A percentile compares a stretch with the other conserved stretches of the same genome.
phyloP scores from a whole-genome alignment of 2,113 vertebrate species.

The Natator depressus region DNA sequence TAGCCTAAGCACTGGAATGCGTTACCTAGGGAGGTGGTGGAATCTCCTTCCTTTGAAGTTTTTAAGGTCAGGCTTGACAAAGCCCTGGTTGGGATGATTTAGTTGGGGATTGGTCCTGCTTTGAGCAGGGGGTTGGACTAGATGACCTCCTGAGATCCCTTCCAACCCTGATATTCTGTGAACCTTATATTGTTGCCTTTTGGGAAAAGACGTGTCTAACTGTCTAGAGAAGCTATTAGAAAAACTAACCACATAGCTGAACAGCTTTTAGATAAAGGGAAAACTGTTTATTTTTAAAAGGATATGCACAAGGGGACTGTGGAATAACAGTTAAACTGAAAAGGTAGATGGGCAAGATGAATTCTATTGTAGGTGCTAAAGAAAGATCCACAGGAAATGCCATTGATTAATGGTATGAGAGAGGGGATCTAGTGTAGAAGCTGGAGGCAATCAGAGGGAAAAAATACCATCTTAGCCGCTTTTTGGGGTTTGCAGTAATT shows the following conservation, averaged over 20 bases:
- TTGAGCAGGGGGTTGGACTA: too few relatives aligned
- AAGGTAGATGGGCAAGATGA: background rate
- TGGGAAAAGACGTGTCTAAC: background rate
- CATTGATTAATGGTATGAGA: background rate
- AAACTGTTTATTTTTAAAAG: constrained; percentile 25
- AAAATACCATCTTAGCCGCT: background rate
- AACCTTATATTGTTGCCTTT: background rate
- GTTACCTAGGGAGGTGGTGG: too few relatives aligned
- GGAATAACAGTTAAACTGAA: background rate
- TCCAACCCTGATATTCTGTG: too few relatives aligned
- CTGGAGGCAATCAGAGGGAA: too few relatives aligned
- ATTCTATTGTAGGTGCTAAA: background rate
- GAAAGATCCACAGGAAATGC: background rate
- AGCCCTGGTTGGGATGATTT: too few relatives aligned
- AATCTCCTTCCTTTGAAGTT: too few relatives aligned
- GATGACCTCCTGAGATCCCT: too few relatives aligned
- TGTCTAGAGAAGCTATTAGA: background rate
- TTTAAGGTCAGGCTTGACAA: too few relatives aligned
- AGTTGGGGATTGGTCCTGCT: too few relatives aligned
- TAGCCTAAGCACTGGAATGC: background rate
- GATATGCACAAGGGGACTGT: background rate
- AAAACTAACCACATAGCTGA: constrained; percentile 17
- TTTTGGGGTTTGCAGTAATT: background rate
- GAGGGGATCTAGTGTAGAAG: background rate
- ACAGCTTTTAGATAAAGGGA: constrained; percentile 31